Evolutionary conservation across 2,888 invertebrate genomes (phyloP).

Genomic region (Leuctra nigra): DNA sequence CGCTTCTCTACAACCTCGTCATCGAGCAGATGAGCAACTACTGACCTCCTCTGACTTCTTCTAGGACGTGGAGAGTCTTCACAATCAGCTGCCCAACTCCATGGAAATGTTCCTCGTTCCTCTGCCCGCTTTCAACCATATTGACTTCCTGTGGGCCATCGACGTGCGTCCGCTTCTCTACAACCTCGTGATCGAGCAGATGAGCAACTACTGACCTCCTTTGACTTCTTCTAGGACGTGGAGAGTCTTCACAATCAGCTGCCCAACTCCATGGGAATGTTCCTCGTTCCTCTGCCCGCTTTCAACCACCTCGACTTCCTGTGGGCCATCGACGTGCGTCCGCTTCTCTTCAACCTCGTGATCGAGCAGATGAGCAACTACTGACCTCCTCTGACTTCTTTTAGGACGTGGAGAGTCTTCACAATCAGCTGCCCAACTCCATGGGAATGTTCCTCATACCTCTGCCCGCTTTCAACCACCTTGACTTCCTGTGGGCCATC

Average conservation of each 20-base stretch:
- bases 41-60: slow-evolving; percentile 40
- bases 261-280: slow-evolving; percentile 45
- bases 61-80: slow-evolving; percentile 52
- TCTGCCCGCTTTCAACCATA: slow-evolving; percentile 53
- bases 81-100: slow-evolving; percentile 46
- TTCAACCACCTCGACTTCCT: slow-evolving; percentile 54
- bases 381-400: too few relatives aligned
- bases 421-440: too few relatives aligned
- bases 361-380: slow-evolving; percentile 42
- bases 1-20: slow-evolving; percentile 51
- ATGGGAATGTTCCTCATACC: too few relatives aligned
- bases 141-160: slow-evolving; percentile 64
- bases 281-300: slow-evolving; percentile 43
- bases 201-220: too few relatives aligned
- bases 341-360: slow-evolving; percentile 48
- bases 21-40: slow-evolving; percentile 50
- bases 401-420: too few relatives aligned
- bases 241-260: slow-evolving; percentile 44
- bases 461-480: too few relatives aligned
- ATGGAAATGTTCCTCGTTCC: slow-evolving; percentile 52
- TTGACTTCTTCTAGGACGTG: slow-evolving; percentile 41
- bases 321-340: slow-evolving; percentile 44
- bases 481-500: too few relatives aligned
- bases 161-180: slow-evolving; percentile 53
- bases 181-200: slow-evolving; percentile 48